Percentiles rank a stretch among this genome's conserved stretches.
phyloP scores from a whole-genome alignment of 2,797 vertebrate species.

The Protonibea diacanthus region DNA sequence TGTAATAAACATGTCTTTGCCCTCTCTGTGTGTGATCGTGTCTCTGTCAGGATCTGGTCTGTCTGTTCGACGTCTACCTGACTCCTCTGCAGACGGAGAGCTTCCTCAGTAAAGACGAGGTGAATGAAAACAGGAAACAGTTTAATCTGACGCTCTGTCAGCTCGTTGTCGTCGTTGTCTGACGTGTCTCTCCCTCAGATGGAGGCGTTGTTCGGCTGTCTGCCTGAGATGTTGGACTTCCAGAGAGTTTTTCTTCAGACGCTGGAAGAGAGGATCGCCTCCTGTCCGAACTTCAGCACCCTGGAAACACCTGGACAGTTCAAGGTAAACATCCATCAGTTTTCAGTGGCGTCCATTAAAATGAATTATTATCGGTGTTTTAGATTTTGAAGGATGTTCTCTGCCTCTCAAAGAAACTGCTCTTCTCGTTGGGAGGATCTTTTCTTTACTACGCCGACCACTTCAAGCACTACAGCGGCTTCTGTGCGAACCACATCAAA shows the following conservation, averaged over 20 bases:
- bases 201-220: slow-evolving; percentile 94
- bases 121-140: slow-evolving; percentile 49
- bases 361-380: not conserved
- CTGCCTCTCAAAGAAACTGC: slow-evolving; percentile 86
- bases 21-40: not conserved
- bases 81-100: slow-evolving; percentile 93
- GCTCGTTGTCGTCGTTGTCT: not conserved
- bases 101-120: slow-evolving; percentile 96
- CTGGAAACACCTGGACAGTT: slow-evolving; percentile 92
- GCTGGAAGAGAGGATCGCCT: slow-evolving; percentile 91
- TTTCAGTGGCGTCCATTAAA: accelerated
- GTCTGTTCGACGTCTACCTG: slow-evolving; percentile 93
- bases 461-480: slow-evolving; percentile 98
- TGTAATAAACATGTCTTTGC: not conserved
- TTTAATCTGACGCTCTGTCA: accelerated
- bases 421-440: slow-evolving; percentile 94
- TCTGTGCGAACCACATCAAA: slow-evolving; percentile 97
- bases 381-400: not conserved
- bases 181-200: slow-evolving; percentile 81
- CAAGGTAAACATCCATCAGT: slow-evolving; percentile 78
- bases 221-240: slow-evolving; percentile 96
- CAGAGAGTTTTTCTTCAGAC: slow-evolving; percentile 96
- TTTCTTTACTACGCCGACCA: slow-evolving; percentile 98
- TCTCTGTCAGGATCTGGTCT: slow-evolving; percentile 88
- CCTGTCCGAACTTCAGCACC: slow-evolving; percentile 87